phyloP scores from a whole-genome alignment of 2,797 vertebrate genomes.

The Stomatorhinus walkeri region DNA sequence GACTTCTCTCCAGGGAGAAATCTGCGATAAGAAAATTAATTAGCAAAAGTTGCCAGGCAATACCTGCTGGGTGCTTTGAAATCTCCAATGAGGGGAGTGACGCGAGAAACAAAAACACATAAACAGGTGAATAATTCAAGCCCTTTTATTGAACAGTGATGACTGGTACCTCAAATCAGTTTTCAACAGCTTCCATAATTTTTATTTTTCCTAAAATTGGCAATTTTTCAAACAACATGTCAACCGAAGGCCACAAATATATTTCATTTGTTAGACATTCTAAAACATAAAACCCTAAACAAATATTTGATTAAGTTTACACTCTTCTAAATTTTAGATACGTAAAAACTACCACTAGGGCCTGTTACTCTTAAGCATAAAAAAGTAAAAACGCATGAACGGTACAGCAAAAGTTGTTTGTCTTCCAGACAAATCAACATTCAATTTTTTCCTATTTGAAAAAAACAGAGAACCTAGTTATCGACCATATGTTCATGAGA shows the following conservation, averaged over 20 bases:
- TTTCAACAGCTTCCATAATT: neutral
- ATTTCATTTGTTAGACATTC: neutral
- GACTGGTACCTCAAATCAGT: neutral
- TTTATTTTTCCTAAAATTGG: neutral
- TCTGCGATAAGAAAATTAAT: constrained; percentile 15
- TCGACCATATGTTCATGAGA: neutral
- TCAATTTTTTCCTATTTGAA: neutral
- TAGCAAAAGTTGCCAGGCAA: constrained; percentile 18
- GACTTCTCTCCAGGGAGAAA: constrained; percentile 1
- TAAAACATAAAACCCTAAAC: neutral
- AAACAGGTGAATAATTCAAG: constrained; percentile 7
- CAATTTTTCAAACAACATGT: neutral
- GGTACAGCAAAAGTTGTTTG: neutral
- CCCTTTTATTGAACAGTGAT: neutral
- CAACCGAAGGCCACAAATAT: neutral
- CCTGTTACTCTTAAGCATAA: neutral
- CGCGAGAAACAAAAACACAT: neutral
- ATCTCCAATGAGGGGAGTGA: neutral
- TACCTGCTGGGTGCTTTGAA: neutral
- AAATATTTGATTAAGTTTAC: neutral
- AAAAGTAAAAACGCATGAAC: neutral
- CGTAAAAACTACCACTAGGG: neutral
- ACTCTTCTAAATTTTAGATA: neutral
- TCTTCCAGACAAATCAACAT: neutral
- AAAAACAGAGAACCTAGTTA: neutral